Base-by-base conservation (phyloP, 1,140 invertebrate genomes). In the Drosophila jambulina region DNA sequence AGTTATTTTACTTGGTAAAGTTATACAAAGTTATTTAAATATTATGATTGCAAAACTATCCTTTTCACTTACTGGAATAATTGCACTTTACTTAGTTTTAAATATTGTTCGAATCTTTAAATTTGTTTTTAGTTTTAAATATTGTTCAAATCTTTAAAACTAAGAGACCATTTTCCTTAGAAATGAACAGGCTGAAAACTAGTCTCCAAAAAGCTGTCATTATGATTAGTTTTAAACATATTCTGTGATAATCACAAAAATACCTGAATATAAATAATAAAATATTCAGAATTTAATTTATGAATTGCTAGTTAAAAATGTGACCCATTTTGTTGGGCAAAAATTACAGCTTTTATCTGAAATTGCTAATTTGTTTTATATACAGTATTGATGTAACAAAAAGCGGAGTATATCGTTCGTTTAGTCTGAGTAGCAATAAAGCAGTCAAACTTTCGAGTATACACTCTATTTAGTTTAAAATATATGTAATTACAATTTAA, bases 401-500 rank as follows among this genome's bases (percentile, higher is more conserved):
- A 27, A 27, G 17, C 13, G 6, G 1, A 36, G 36, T 21, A 15
- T 8, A 53, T 19, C n/a, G 2, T 12, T 19, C n/a, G 2, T 12
- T 15, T 8, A 34, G 3, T n/a, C 6, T 25, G 6, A 4, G 10
- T n/a, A 21, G 15, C 13, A 59, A 42, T 32, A 59, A 23, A 42
- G 10, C 15, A 21, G 21, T 59, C 19, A 63, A 19, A 64, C 23
- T 21, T 36, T 62, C 9, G 0, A 17, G 23, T n/a, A 25, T 53
- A 13, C 51, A 36, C 34, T 21, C 48, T 17, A 56, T 19, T 58
- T 17, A 57, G n/a, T 19, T 56, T 25, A 8, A 23, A 38, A 25
- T 54, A 38, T 27, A 25, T 25, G 23, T 25, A 61, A 19, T 49
- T 62, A 15, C 25, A 40, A 13, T 58, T 23, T 40, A 17, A 64